Conservation (phyloP, 2,797 vertebrate species). For the Neostethus bicornis region DNA sequence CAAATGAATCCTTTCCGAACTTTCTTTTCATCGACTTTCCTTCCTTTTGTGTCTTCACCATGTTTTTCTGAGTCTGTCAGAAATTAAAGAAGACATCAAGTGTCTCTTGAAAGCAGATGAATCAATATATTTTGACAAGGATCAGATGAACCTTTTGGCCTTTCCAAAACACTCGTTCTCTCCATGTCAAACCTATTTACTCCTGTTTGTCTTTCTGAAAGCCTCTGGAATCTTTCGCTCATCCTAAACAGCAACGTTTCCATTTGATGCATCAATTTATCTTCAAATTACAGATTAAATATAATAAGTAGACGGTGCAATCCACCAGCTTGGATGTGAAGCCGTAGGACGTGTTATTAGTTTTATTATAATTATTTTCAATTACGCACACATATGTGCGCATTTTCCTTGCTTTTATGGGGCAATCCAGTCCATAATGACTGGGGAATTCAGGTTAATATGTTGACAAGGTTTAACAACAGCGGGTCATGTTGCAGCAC, state of each 20-base stretch:
- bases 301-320: neutral
- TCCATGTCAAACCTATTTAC: constrained; percentile 70
- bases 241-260: neutral
- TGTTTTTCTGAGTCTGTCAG: constrained; percentile 46
- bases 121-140: constrained; percentile 84
- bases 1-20: constrained; percentile 12
- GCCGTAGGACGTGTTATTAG: constrained; percentile 73
- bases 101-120: constrained; percentile 68
- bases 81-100: constrained; percentile 79
- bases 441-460: constrained; percentile 99
- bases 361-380: constrained; percentile 84
- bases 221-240: constrained; percentile 16
- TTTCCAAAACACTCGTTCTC: constrained; percentile 62
- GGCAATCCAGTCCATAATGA: constrained; percentile 83
- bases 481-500: constrained; percentile 93
- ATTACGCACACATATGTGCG: constrained; percentile 74
- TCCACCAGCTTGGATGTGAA: constrained; percentile 36
- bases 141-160: constrained; percentile 76
- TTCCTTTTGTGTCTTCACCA: constrained; percentile 28
- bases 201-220: constrained; percentile 50
- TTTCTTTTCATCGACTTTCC: constrained; percentile 27
- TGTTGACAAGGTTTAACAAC: constrained; percentile 99
- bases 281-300: neutral
- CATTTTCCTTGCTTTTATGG: constrained; percentile 43
- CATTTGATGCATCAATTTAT: neutral